Base-by-base conservation (phyloP, 2,888 invertebrate species). In the Zhuqinia jingwanae region DNA sequence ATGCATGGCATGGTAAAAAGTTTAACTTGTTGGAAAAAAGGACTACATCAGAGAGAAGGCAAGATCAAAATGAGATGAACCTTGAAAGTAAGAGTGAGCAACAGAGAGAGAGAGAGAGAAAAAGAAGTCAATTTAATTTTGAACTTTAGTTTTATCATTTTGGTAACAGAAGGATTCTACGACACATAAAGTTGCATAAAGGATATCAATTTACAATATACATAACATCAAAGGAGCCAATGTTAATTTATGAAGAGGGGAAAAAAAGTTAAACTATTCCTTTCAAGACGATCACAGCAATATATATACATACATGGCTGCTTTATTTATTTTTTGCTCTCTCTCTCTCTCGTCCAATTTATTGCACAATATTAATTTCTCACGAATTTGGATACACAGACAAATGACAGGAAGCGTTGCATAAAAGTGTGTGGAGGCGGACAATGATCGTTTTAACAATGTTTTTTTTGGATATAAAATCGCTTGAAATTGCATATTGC, bases 241-340 rank as follows among this genome's bases (percentile, higher is more conserved):
- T 60, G 17, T 22, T 83, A 83, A 83, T 83, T 83, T 83, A 83
- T 76, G 75, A 60, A 83, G 45, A 50, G 50, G 42, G n/a, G 22
- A 65, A 65, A 65, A 65, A 45, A 68, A 45, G 0, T 42, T 20
- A 20, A 30, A 30, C 27, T 63, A 0, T 27, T 58, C 53, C 17
- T 53, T 10, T 53, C 53, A 2, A n/a, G n/a, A n/a, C n/a, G n/a
- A n/a, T n/a, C n/a, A n/a, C n/a, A n/a, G n/a, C n/a, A n/a, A n/a
- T n/a, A n/a, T n/a, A n/a, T n/a, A n/a, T n/a, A n/a, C n/a, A n/a
- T n/a, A n/a, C 20, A n/a, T 6, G 13, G 13, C 15, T 27, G 47
- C 50, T 50, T 50, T 73, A 47, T 22, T 50, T 50, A 47, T 30
- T 73, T 8, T 50, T 25, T 2, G 11, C 20, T 11, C 17, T 10